phyloP scores from a whole-genome alignment of 2,888 invertebrate species.

The Oscheius sp. region DNA sequence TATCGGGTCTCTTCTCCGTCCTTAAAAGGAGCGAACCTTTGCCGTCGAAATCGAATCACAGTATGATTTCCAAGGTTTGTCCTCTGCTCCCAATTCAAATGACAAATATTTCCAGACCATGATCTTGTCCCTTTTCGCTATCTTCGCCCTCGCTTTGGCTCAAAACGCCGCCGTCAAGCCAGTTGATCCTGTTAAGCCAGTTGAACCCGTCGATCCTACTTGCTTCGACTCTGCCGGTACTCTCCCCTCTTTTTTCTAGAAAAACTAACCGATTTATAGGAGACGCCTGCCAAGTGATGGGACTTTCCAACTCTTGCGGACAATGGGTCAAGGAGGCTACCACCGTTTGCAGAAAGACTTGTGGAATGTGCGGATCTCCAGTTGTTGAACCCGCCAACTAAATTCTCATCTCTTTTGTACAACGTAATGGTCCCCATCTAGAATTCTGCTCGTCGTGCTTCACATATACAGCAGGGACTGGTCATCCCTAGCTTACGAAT shows the following conservation, averaged over 20 bases:
- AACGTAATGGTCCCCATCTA: background rate
- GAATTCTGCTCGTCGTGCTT: slow-evolving; percentile 9
- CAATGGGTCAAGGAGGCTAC: background rate
- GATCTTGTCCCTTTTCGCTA: background rate
- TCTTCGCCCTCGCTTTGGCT: slow-evolving; percentile 11
- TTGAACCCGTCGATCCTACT: too few relatives aligned
- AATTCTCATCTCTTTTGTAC: too few relatives aligned
- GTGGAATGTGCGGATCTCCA: background rate
- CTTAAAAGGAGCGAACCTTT: background rate
- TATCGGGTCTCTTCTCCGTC: background rate
- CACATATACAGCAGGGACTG: background rate
- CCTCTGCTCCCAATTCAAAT: background rate
- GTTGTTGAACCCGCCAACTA: background rate
- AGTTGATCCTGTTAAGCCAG: background rate
- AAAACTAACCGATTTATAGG: background rate
- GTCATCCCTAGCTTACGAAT: slow-evolving; percentile 4
- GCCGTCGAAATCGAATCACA: background rate
- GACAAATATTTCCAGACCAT: background rate
- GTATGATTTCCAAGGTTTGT: slow-evolving; percentile 8
- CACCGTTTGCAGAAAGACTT: background rate
- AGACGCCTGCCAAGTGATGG: too few relatives aligned
- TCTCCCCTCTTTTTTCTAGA: too few relatives aligned
- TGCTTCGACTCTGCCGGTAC: too few relatives aligned
- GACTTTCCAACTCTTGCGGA: background rate
- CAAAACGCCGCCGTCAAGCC: background rate